phyloP scores from a whole-genome alignment of 1,140 invertebrate species.

The Zaprionus taronus region DNA sequence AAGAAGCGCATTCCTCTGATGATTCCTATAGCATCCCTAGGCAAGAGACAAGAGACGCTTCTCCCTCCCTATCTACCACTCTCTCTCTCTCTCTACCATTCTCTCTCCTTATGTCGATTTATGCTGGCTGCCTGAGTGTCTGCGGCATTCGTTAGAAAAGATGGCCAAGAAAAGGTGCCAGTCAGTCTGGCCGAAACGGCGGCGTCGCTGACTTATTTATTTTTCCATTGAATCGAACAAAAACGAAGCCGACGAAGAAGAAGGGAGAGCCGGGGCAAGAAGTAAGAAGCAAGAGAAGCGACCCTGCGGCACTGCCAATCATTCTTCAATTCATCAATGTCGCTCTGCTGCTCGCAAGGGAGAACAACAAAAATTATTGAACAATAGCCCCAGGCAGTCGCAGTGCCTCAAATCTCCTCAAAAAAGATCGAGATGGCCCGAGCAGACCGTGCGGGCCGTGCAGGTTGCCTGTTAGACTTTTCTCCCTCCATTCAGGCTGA shows the following conservation, averaged over 20 bases:
- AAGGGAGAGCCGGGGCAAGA: background rate
- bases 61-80: background rate
- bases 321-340: constrained; percentile 83
- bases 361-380: constrained; percentile 42
- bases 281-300: constrained; percentile 15
- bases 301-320: constrained; percentile 73
- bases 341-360: constrained; percentile 26
- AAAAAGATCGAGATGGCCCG: constrained; percentile 8
- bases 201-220: constrained; percentile 71
- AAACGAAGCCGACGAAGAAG: constrained; percentile 35
- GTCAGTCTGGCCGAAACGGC: constrained; percentile 68
- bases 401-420: constrained; percentile 30
- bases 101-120: background rate
- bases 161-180: constrained; percentile 77
- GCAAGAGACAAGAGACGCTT: background rate
- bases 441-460: background rate
- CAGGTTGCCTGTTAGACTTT: constrained; percentile 35
- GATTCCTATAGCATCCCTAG: constrained; percentile 29
- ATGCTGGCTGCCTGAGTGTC: constrained; percentile 1
- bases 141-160: constrained; percentile 41
- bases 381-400: constrained; percentile 71
- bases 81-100: background rate
- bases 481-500: constrained; percentile 33
- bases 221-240: constrained; percentile 70
- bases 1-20: background rate